Evolutionary conservation across 2,113 vertebrate genomes (phyloP), one percentile per base, ranked within the genome.

Genomic region (Conger conger): DNA sequence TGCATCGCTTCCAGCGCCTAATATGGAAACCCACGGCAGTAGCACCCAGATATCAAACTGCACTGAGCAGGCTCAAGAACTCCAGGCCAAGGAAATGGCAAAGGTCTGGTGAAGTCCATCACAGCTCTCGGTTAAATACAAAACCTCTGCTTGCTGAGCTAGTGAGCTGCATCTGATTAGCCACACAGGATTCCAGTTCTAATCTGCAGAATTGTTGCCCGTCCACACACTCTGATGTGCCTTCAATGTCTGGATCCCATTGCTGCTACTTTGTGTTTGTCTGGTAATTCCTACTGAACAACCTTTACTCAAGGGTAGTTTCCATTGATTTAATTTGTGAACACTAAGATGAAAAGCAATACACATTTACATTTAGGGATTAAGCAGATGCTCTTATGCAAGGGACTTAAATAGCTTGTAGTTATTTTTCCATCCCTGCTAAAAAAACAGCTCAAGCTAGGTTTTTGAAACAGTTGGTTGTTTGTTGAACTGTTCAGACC

Each of bases 21-120:
- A 50, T 15, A 84, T 82, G 30, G 36, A 88, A 0, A 91, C 91
- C 27, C 88, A 95, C 86, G 96, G 95, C 89, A 96, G 96, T 86
- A 96, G 96, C 37, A 90, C 63, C 79, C 97, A 97, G 91, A 92
- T 92, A 30, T 87, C 95, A 87, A 97, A 95, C 80, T 93, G 95
- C 23, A 88, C 90, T 4, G 84, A 89, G 83, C 89, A 89, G 27
- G 93, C 93, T 4, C 94, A 92, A 87, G 86, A 92, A 35, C 79
- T 88, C 84, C 91, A 96, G 80, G 38, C 63, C 16, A 84, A 87
- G 42, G 88, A 95, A 86, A 93, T 95, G 93, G 91, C 91, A 81
- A 92, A 94, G 95, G 97, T 96, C 37, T 82, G 84, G 36, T 57
- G n/a, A 23, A 17, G 27, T 73, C 30, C 42, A 36, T 5, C 3